phyloP scores from a whole-genome alignment of 2,797 vertebrate species.

The Coendou prehensilis region DNA sequence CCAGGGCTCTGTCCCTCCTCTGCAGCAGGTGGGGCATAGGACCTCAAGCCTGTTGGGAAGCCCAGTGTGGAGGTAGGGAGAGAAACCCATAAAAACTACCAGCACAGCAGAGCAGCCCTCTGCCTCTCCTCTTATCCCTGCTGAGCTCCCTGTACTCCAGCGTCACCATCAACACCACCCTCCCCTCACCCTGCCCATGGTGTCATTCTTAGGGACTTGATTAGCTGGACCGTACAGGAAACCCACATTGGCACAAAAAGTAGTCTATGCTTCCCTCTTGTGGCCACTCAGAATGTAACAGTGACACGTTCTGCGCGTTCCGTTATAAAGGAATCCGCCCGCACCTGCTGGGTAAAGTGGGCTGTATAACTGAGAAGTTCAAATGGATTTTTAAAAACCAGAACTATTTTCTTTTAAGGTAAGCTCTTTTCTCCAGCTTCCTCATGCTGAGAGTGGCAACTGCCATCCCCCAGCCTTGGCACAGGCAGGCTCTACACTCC shows the following conservation, averaged over 20 bases:
- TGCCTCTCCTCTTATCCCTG: background rate
- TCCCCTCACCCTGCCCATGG: fast-evolving
- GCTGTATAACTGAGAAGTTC: background rate
- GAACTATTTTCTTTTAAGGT: background rate
- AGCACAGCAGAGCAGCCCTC: background rate
- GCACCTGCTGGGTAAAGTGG: background rate
- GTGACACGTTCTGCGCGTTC: background rate
- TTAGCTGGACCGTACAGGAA: background rate
- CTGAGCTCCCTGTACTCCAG: background rate
- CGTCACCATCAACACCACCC: fast-evolving
- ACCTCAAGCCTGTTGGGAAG: background rate
- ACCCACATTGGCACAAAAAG: background rate
- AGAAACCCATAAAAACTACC: background rate
- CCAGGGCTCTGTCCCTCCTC: too few relatives aligned
- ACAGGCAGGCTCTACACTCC: background rate
- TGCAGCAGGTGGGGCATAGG: background rate
- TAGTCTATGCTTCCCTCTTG: slow-evolving; percentile 82
- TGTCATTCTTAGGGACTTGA: background rate
- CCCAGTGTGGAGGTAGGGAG: fast-evolving
- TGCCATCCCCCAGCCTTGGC: background rate
- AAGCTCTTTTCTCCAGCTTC: background rate
- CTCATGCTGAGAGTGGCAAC: background rate
- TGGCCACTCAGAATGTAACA: slow-evolving; percentile 67
- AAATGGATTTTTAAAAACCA: background rate
- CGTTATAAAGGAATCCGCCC: background rate